Evolutionary conservation across 1,140 invertebrate species (phyloP), one percentile per base, ranked within the genome.

Genomic region (Mizuhopecten yessoensis): DNA sequence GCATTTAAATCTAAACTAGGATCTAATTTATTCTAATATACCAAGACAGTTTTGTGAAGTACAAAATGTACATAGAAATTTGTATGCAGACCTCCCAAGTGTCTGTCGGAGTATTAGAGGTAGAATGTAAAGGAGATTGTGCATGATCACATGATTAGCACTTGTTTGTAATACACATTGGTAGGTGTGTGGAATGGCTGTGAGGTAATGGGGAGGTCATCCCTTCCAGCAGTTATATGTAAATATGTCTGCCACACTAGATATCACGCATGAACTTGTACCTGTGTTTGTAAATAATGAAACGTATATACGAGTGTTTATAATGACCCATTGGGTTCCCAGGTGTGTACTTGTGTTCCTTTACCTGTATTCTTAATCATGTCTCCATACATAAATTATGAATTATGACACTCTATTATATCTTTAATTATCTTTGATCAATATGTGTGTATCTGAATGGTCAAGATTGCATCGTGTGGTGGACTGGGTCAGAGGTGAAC

Each of bases 1-100:
- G 57, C n/a, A 75, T 29, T 29, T 75, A 75, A 17, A 75, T 75
- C 57, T 75, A n/a, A 75, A n/a, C 29, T 75, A 75, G 57, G 17
- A 75, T 75, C 57, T 75, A 29, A 75, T 75, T 75, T 75, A 75
- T 75, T 75, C 57, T 75, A 75, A 75, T 75, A 75, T 7, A 75
- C 1, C 57, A 29, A 75, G 57, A 75, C 57, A 29, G 20, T 10
- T 49, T n/a, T 17, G 45, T 17, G 57, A 17, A 75, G n/a, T 29
- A 75, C 9, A 75, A 29, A 29, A 17, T 29, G n/a, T 29, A 75
- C 9, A 75, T 75, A 29, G 29, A 75, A 29, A 9, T n/a, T 29
- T 75, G 57, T 75, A 75, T 75, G 57, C n/a, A 29, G 57, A 75
- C 57, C 57, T 75, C 57, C 57, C 57, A 75, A 75, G 57, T 29